Percentiles rank a stretch among this genome's conserved stretches.
These are phyloP conservation scores for Drosophila villosipedis DNA, from an alignment of 2,888 invertebrate species.

Conservation along the genomic window DNA sequence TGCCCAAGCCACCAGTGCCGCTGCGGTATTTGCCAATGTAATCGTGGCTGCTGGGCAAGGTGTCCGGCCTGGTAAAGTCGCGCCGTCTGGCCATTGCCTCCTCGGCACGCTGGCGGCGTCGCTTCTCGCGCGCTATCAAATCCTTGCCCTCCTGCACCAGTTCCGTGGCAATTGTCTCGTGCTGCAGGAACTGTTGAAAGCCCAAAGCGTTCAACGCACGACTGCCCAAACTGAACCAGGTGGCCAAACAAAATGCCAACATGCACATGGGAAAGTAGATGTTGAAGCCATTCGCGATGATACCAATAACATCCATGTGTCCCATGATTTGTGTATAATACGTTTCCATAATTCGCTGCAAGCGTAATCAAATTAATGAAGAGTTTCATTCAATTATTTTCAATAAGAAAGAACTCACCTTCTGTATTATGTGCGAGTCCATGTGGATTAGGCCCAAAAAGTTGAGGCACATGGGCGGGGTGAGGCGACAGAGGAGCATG, in stretches of 20 bases:
- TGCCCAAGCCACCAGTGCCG: conserved; percentile 38
- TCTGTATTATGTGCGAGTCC: conserved; percentile 96
- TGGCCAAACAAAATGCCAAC: conserved; percentile 95
- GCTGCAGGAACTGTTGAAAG: conserved; percentile 98
- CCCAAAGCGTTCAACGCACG: conserved; percentile 95
- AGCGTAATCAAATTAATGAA: not conserved
- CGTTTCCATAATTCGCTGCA: conserved; percentile 91
- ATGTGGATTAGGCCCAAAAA: conserved; percentile 98
- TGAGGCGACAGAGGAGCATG: conserved; percentile 98
- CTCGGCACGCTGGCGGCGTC: conserved; percentile 92
- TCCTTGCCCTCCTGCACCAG: conserved; percentile 97
- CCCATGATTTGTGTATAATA: conserved; percentile 99
- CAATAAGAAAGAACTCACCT: conserved; percentile 65
- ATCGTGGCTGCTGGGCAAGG: conserved; percentile 60
- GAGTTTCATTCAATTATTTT: no score
- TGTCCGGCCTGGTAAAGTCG: conserved; percentile 74
- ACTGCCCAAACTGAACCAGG: conserved; percentile 97
- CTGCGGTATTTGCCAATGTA: conserved; percentile 78
- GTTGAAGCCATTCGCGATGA: conserved; percentile 99
- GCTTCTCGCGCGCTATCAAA: conserved; percentile 94
- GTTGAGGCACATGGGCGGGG: conserved; percentile 99
- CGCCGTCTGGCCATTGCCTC: conserved; percentile 90
- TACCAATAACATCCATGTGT: conserved; percentile 98
- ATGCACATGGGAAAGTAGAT: conserved; percentile 99
- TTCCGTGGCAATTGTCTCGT: conserved; percentile 96